These are phyloP conservation scores for Corythornis madagascariensis DNA, from an alignment of 2,113 vertebrate genomes.

Conservation along the genomic window DNA sequence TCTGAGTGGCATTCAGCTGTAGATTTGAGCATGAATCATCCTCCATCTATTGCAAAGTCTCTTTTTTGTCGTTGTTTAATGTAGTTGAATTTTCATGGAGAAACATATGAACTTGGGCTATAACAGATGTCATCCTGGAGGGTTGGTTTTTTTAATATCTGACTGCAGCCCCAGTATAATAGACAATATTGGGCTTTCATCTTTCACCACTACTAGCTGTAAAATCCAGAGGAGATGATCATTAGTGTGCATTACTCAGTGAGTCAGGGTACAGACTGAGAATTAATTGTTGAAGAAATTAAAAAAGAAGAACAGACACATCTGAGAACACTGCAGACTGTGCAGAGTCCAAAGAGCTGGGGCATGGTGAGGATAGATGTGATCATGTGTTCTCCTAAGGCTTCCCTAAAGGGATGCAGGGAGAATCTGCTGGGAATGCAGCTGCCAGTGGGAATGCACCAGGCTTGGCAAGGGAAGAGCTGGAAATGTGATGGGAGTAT, in stretches of 20 bases:
- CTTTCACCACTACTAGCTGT: not conserved
- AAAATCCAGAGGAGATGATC: slow-evolving; percentile 33
- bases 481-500: accelerated
- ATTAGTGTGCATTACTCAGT: slow-evolving; percentile 14
- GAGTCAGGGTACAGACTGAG: not conserved
- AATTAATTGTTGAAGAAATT: slow-evolving; percentile 29
- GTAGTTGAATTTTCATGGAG: slow-evolving; percentile 47
- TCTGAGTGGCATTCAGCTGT: slow-evolving; percentile 15
- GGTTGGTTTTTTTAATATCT: not conserved
- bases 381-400: not conserved
- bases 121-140: slow-evolving; percentile 32
- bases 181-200: slow-evolving; percentile 18
- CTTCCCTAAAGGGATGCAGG: not conserved
- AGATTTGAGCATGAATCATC: slow-evolving; percentile 52
- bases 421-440: not conserved
- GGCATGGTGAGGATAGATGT: not conserved
- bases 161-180: not conserved
- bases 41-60: not conserved
- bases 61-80: not conserved
- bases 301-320: not conserved
- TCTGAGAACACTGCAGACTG: not conserved
- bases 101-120: slow-evolving; percentile 26
- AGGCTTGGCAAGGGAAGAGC: not conserved
- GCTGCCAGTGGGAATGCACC: not conserved
- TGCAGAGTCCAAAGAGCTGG: not conserved